Evolutionary conservation across 2,888 invertebrate genomes (phyloP), one percentile per base, ranked within the genome.

Genomic region (Criorhina ranunculi): DNA sequence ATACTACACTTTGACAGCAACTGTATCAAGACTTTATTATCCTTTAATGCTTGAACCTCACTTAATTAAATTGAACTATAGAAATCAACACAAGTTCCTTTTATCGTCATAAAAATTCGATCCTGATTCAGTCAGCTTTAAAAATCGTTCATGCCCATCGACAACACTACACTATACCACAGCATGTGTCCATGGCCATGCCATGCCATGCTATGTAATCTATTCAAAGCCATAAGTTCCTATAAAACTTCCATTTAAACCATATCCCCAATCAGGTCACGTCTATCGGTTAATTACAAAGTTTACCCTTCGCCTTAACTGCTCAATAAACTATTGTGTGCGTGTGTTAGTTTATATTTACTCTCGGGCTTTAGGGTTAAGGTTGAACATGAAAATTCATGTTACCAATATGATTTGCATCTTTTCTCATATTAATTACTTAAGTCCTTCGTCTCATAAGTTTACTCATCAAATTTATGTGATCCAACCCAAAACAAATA

Each of bases 391-490:
- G 62, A 49, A 79, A 79, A 79, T 40, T 83, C 83, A 69, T 83
- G 73, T 78, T 66, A 31, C 40, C 59, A 72, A 60, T 67, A 82
- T 73, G 53, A 77, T 82, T 67, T 67, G 70, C 82, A 82, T 82
- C 57, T 66, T 44, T 44, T 49, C 59, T 42, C n/a, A 53, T 69
- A 83, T 83, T 75, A 73, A 83, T 83, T 79, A 79, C 69, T 53
- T 40, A 51, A 69, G 62, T 44, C 69, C 31, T 62, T 42, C 37
- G 29, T 31, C 51, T 75, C 79, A 62, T 64, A 83, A 75, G 69
- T 79, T 73, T 64, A 57, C 73, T 69, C 67, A 78, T 83, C 72
- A 83, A 78, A 82, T 83, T 73, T 83, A 73, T 83, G 67, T 62
- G 62, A 78, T 55, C 60, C 17, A n/a, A n/a, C 53, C 29, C 24